These are phyloP conservation scores for Psilanteris sp. DNA, from an alignment of 1,140 invertebrate genomes.

Conservation along the genomic window DNA sequence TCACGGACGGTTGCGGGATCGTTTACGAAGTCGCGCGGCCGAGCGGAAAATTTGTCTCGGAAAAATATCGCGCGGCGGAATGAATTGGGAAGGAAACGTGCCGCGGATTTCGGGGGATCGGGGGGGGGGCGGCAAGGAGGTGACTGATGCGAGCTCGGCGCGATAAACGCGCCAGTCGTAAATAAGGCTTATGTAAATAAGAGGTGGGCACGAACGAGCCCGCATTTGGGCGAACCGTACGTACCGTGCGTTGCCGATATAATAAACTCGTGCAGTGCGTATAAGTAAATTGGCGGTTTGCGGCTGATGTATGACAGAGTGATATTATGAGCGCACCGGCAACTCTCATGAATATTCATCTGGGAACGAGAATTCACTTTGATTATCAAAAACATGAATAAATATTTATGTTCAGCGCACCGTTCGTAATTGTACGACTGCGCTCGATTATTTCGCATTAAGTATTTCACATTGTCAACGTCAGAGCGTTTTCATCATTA, in stretches of 20 bases:
- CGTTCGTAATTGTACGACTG: constrained; percentile 36
- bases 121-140: no score
- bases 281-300: constrained; percentile 61
- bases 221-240: constrained; percentile 60
- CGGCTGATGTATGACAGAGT: constrained; percentile 59
- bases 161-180: constrained; percentile 57
- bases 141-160: no score
- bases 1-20: no score
- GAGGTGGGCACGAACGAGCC: constrained; percentile 52
- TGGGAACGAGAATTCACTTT: constrained; percentile 50
- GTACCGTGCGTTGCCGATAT: constrained; percentile 51
- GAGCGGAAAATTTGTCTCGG: no score
- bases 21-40: no score
- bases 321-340: constrained; percentile 51
- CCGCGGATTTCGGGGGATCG: no score
- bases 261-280: constrained; percentile 46
- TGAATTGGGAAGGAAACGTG: no score
- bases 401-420: constrained; percentile 45
- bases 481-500: constrained; percentile 14
- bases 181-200: constrained; percentile 65
- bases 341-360: constrained; percentile 59
- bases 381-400: constrained; percentile 58
- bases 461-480: constrained; percentile 22
- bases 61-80: no score
- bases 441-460: constrained; percentile 27